Evolutionary conservation across 2,797 vertebrate species (phyloP), one percentile per base, ranked within the genome.

Genomic region (Acanthurus lineatus): DNA sequence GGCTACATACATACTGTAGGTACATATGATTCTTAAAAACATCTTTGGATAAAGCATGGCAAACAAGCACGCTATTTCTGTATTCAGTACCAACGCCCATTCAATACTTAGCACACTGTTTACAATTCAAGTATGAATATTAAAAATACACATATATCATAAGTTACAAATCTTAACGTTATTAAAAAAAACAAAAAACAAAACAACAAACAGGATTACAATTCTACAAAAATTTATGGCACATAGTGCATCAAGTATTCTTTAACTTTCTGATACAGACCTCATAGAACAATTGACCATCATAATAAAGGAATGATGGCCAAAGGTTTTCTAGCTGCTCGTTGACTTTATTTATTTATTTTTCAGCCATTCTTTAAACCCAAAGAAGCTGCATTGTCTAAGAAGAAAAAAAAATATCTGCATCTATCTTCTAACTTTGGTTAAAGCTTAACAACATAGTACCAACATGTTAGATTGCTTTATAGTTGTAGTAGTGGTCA

Each of bases 201-300:
- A 77, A 90, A 64, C 76, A 60, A 35, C 54, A 89, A 85, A 90
- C 77, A 90, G 69, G 85, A 91, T 93, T 93, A 91, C 72, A 86
- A 92, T 91, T 95, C 95, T 94, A 95, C 92, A 40, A 96, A 90
- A 94, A 91, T 92, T 90, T 79, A 92, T 93, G 95, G 96, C 96
- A 98, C 96, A 97, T 94, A 96, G 97, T 98, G 96, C 97, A 96
- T 95, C 95, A 96, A 96, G 94, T 95, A 95, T 89, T 94, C 88
- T 85, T 93, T 89, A 91, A 63, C 92, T 95, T 97, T 97, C 96
- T 97, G 96, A 98, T 97, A 97, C 96, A 97, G 96, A 97, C 95
- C 94, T 96, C 93, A 93, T 92, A 96, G 90, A 89, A 94, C 91
- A 94, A 90, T 91, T 92, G 91, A 80, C 93, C 86, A 84, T 92